Percentiles rank a stretch among this genome's conserved stretches.
Conservation (phyloP, 2,797 vertebrate genomes). For the Alexandromys oeconomus region DNA sequence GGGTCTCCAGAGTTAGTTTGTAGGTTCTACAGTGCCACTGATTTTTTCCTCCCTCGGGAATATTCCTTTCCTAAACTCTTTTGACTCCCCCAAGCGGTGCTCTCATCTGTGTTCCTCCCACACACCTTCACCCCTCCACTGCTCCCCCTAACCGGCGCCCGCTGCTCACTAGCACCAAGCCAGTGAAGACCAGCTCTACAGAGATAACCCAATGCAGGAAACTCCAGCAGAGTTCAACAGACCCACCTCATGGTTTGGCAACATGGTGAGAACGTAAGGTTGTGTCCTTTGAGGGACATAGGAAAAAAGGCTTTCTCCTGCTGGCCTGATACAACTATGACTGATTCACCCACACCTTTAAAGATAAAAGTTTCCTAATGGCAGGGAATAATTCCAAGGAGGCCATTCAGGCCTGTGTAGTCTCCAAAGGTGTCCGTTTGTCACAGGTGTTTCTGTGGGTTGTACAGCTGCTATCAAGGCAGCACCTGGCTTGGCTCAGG, state of each 20-base stretch:
- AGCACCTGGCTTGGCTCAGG: not conserved
- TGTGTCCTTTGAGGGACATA: not conserved
- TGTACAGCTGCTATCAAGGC: not conserved
- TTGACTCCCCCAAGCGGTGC: not conserved
- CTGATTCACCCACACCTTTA: not conserved
- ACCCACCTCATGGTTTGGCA: not conserved
- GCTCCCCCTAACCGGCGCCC: not conserved
- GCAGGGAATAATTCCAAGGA: slow-evolving; percentile 40
- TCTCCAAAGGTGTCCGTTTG: slow-evolving; percentile 9
- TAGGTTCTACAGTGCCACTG: not conserved
- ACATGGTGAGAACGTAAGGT: not conserved
- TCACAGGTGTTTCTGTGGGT: not conserved
- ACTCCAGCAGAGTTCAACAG: slow-evolving; percentile 20
- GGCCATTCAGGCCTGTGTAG: not conserved
- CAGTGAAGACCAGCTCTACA: not conserved
- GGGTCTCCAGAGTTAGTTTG: not conserved
- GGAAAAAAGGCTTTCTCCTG: not conserved
- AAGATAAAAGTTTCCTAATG: slow-evolving; percentile 34
- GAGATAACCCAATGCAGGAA: not conserved
- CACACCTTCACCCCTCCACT: too few species aligned
- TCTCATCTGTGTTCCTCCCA: not conserved
- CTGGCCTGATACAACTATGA: not conserved
- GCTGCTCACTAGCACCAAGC: not conserved
- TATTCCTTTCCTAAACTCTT: not conserved
- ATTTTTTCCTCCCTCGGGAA: not conserved